Evolutionary conservation across 2,888 invertebrate species (phyloP).

Genomic region (Chirona hameri): DNA sequence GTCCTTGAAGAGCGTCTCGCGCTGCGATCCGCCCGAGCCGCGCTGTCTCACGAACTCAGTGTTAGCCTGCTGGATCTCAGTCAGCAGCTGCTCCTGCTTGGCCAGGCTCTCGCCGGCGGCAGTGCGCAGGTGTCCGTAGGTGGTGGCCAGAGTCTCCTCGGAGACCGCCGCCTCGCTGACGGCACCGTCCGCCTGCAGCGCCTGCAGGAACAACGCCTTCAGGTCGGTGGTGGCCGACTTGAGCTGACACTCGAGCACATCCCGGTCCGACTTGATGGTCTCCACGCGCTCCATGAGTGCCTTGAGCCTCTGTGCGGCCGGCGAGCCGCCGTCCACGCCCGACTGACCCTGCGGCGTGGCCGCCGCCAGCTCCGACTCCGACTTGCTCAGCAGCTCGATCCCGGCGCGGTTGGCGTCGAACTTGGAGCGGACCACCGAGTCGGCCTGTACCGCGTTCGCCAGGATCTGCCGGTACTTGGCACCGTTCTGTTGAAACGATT

Average conservation of each 20-base stretch:
- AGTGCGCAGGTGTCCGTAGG: conserved; percentile 71
- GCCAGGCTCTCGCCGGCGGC: conserved; percentile 68
- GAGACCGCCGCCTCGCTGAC: conserved; percentile 73
- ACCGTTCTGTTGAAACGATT: conserved; percentile 81
- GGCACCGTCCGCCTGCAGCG: conserved; percentile 70
- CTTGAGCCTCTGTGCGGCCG: conserved; percentile 63
- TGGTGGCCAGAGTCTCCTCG: conserved; percentile 65
- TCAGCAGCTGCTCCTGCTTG: conserved; percentile 65
- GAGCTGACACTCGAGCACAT: conserved; percentile 80
- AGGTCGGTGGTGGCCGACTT: conserved; percentile 76
- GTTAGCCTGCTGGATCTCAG: conserved; percentile 57
- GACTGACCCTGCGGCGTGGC: conserved; percentile 51
- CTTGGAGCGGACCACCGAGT: conserved; percentile 60
- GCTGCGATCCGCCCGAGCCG: conserved; percentile 56
- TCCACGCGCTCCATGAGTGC: conserved; percentile 70
- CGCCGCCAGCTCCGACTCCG: conserved; percentile 63
- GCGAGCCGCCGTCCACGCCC: conserved; percentile 42
- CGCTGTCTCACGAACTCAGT: conserved; percentile 40
- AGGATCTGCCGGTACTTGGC: conserved; percentile 85
- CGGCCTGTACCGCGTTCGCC: conserved; percentile 69
- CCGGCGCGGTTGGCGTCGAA: conserved; percentile 71
- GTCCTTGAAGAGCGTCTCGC: conserved; percentile 76
- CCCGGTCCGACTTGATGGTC: conserved; percentile 64
- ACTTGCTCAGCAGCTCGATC: conserved; percentile 74
- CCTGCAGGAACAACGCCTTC: conserved; percentile 71